Base-by-base conservation (phyloP, 2,113 vertebrate species). In the Tetraodon nigroviridis region DNA sequence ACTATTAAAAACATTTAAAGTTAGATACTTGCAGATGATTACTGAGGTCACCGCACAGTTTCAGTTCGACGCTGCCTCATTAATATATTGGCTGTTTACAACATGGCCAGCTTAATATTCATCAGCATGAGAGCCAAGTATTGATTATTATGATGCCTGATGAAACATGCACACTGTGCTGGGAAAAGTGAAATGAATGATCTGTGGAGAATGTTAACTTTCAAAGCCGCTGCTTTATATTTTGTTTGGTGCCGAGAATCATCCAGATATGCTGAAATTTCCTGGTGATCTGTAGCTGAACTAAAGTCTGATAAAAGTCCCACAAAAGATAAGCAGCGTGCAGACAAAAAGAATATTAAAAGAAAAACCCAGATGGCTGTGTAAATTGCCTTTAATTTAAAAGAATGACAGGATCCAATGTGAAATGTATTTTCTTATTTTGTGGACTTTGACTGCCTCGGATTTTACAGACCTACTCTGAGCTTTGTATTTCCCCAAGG, bases 401-500 rank as follows among this genome's bases (percentile, higher is more conserved):
- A 55, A 29, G 53, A 63, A 51, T 64, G 67, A 72, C 51, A 37
- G 62, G 60, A 59, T 32, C 50, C 20, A 62, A 52, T 62, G 55
- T 77, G 45, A 69, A 78, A 84, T 61, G 50, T 48, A 73, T 65
- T 52, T 67, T 60, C 47, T 52, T 71, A 56, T 61, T 71, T 44
- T 19, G 61, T 59, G 61, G 51, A 81, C 73, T 71, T 67, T 62
- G 54, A 71, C 64, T 56, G 64, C 53, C 69, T 64, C 61, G 56
- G 75, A 81, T 72, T 65, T 71, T 80, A 65, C 53, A 66, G 70
- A 58, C 47, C 72, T 59, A 41, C 63, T 70, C 71, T 64, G 66
- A 55, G 42, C 73, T 75, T 77, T 77, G 61, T 66, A 76, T 80
- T 82, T 86, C 84, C 81, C 86, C 55, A 42, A 78, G 80, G 84